Evolutionary conservation across 2,888 invertebrate species (phyloP), one percentile per base, ranked within the genome.

Genomic region (Drosophila imparisetae): DNA sequence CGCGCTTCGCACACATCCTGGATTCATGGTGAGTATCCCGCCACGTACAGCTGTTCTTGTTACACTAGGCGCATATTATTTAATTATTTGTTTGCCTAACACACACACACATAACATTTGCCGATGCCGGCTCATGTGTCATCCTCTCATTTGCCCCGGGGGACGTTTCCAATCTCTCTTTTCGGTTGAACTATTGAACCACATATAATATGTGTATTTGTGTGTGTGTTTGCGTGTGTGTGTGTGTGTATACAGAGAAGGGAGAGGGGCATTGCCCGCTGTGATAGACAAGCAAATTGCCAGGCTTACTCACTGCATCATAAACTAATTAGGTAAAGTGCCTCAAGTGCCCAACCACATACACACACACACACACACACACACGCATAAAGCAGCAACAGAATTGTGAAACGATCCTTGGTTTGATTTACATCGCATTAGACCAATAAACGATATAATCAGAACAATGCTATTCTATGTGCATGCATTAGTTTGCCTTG

Each of bases 21-120:
- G 85, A 86, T 86, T 83, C 86, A 86, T 86, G 86, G 86, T 86
- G 85, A 89, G 86, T 81, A 74, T 67, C 49, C 53, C 60, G 58
- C 69, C 53, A 29, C 53, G 27, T 80, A 82, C 86, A 83, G 77
- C 86, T 83, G 86, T 45, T 45, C 8, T 24, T 24, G 45, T 75
- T 81, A 48, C 80, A 66, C 73, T 75, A 78, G 72, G 69, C 80
- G 78, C 66, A 73, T 78, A 86, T 71, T 78, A 84, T 86, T 84
- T 86, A 88, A 86, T 86, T 85, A 69, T 69, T 86, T 88, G 86
- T 86, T 86, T 88, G 82, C 80, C 58, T 83, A 73, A 72, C 36
- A 54, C 30, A 34, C 40, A 34, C 32, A 72, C 32, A 40, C n/a
- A 50, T 15, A 21, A 49, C 61, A 61, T 78, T 64, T 70, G 78